Evolutionary conservation across 2,113 vertebrate genomes (phyloP).

Genomic region (Ovis aries): ARS-UI_Ramb_v3.0 NC_056061.1:66220501-66221000

Average conservation of each 20-base stretch:
- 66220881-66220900: no score
- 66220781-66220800: not conserved
- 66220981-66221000: no score
- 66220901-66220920: no score
- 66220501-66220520: not conserved
- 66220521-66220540: not conserved
- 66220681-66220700: not conserved
- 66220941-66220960: no score
- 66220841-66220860: no score
- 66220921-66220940: no score
- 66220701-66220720: not conserved
- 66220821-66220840: not conserved
- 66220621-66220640: not conserved
- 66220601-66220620: not conserved
- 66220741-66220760: not conserved
- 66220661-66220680: not conserved
- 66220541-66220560: not conserved
- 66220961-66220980: no score
- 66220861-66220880: no score
- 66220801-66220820: not conserved
- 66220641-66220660: not conserved
- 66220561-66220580: not conserved
- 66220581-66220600: not conserved
- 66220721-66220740: not conserved
- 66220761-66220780: not conserved